A percentile compares a stretch with the other conserved stretches of the same genome.
phyloP scores from a whole-genome alignment of 2,113 vertebrate species.

The Plecturocebus donacophilus region DNA sequence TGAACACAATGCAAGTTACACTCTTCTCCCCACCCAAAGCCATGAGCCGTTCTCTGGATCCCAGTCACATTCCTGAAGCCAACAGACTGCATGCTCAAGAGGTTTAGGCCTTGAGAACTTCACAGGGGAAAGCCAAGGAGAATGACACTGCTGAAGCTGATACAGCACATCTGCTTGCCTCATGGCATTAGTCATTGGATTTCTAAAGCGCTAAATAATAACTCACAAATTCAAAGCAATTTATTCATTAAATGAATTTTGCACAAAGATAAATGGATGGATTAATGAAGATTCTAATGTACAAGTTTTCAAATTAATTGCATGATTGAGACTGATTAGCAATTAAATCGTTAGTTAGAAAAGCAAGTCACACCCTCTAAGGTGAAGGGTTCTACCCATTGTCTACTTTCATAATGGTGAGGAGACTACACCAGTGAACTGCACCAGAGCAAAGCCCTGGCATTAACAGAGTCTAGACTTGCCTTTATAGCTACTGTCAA shows the following conservation, averaged over 20 bases:
- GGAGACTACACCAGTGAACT: background rate
- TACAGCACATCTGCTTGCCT: background rate
- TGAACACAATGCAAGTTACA: background rate
- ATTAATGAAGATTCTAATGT: background rate
- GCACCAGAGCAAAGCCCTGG: background rate
- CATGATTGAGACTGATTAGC: background rate
- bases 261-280: background rate
- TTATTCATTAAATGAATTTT: background rate
- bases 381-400: background rate
- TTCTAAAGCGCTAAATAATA: background rate
- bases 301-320: constrained; percentile 8
- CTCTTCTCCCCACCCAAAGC: background rate
- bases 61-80: background rate
- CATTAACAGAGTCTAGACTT: background rate
- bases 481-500: background rate
- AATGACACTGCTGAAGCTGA: background rate
- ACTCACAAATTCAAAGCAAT: background rate
- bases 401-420: background rate
- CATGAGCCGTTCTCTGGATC: background rate
- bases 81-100: background rate
- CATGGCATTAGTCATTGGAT: background rate
- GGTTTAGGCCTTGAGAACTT: background rate
- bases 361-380: background rate
- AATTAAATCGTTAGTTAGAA: constrained; percentile 10
- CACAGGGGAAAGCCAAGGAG: background rate